phyloP scores from a whole-genome alignment of 2,888 invertebrate genomes.

The Pseudolycoriella hygida region DNA sequence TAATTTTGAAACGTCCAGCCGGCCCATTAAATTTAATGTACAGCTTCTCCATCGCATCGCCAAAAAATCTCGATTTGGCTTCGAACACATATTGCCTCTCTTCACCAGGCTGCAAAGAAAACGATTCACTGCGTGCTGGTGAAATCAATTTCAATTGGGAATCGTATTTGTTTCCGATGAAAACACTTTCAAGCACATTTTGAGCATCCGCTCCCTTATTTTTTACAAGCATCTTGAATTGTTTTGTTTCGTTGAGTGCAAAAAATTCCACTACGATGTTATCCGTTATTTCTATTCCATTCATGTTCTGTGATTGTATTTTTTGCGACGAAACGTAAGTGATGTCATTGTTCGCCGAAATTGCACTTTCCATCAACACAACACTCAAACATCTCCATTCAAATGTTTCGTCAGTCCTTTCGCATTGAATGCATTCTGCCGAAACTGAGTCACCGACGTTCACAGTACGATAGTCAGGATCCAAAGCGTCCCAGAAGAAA shows the following conservation, averaged over 20 bases:
- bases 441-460: conserved; percentile 41
- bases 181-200: conserved; percentile 25
- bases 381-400: conserved; percentile 19
- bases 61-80: conserved; percentile 40
- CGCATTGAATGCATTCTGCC: conserved; percentile 55
- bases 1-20: conserved; percentile 32
- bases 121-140: conserved; percentile 24
- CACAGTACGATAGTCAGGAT: conserved; percentile 31
- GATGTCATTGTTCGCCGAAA: neutral
- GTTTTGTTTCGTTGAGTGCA: conserved; percentile 27
- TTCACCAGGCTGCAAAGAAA: conserved; percentile 28
- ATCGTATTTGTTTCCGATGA: conserved; percentile 32
- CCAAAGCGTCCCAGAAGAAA: conserved; percentile 37
- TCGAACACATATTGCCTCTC: conserved; percentile 30
- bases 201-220: conserved; percentile 32
- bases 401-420: conserved; percentile 48
- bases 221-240: conserved; percentile 31
- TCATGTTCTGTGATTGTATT: conserved; percentile 24
- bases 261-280: conserved; percentile 25
- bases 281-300: conserved; percentile 36
- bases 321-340: conserved; percentile 12
- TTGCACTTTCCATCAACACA: conserved; percentile 1
- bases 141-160: conserved; percentile 33
- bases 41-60: conserved; percentile 39
- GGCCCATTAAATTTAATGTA: conserved; percentile 37